Evolutionary conservation across 2,888 invertebrate species (phyloP), one percentile per base, ranked within the genome.

Genomic region (Zootermopsis nevadensis): DNA sequence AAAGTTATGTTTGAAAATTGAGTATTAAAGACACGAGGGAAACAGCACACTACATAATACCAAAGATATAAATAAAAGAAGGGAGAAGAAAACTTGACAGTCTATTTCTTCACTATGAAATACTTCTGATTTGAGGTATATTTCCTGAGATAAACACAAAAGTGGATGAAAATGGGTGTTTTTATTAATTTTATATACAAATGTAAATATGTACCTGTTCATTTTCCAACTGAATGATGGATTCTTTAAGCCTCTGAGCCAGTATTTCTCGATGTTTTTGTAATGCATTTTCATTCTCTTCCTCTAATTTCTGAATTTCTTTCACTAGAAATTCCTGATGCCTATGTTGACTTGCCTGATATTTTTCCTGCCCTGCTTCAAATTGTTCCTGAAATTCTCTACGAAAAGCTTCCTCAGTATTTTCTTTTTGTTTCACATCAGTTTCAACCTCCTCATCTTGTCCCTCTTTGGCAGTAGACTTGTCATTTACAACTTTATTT

Each of bases 301-400:
- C 31, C 48, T 84, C 38, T 53, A 82, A 83, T 8, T 48, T 66
- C 60, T 85, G 31, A 69, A 84, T 84, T 19, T 84, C 81, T 69
- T 77, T 33, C 83, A 82, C 6, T 72, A 84, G 60, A 80, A 83
- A 80, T 6, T 83, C 79, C 69, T 82, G 69, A 42, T 38, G n/a
- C 74, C n/a, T 74, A 6, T 74, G 22, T 33, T 60, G n/a, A 48
- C 48, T 19, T 48, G 82, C 6, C 67, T 82, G 77, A 74, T 38
- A 74, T 35, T 27, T 30, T 22, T 74, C n/a, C 6, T 60, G n/a
- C 10, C 27, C 42, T 24, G 67, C 72, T 69, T 42, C 74, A 2
- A 31, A n/a, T 33, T 33, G 33, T 33, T 38, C 74, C n/a, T n/a
- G 7, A 38, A 24, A 35, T 42, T 93, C 87, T 86, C 91, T 92